A percentile compares a stretch with the other conserved stretches of the same genome.
Evolutionary conservation across 2,113 vertebrate genomes (phyloP).

Genomic region (Scomber scombrus): DNA sequence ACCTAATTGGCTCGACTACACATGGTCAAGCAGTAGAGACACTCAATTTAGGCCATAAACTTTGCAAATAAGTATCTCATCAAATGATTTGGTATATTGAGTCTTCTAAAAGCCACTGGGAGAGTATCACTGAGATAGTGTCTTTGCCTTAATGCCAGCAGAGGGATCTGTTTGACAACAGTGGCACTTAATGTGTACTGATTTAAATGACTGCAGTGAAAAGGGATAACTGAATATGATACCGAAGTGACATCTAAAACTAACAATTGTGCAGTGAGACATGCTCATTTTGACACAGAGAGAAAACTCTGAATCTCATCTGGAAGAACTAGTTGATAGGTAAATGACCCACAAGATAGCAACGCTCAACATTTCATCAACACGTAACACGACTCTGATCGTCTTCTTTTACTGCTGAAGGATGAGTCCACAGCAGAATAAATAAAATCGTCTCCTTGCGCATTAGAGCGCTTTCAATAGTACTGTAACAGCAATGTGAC

Average conservation of each 20-base stretch:
- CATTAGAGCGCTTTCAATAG: conserved; percentile 3
- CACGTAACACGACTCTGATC: conserved; percentile 29
- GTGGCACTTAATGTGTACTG: neutral
- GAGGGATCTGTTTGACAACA: neutral
- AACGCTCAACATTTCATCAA: conserved; percentile 14
- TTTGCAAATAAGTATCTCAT: conserved; percentile 15
- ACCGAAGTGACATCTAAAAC: neutral
- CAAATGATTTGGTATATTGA: conserved; percentile 6
- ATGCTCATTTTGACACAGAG: too few relatives aligned
- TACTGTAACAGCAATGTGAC: conserved; percentile 4
- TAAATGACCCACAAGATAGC: conserved; percentile 4
- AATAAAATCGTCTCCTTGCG: neutral
- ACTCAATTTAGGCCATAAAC: neutral
- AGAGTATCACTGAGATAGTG: neutral
- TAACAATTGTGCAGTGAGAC: neutral
- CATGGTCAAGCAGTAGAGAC: neutral
- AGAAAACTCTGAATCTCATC: neutral
- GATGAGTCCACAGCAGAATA: neutral
- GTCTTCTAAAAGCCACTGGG: neutral
- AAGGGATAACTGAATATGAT: neutral
- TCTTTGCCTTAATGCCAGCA: neutral
- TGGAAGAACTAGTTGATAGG: conserved; percentile 12
- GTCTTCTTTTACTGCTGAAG: conserved; percentile 13
- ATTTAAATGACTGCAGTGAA: neutral
- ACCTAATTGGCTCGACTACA: neutral